phyloP scores from a whole-genome alignment of 2,888 invertebrate genomes.

The Timema podura region DNA sequence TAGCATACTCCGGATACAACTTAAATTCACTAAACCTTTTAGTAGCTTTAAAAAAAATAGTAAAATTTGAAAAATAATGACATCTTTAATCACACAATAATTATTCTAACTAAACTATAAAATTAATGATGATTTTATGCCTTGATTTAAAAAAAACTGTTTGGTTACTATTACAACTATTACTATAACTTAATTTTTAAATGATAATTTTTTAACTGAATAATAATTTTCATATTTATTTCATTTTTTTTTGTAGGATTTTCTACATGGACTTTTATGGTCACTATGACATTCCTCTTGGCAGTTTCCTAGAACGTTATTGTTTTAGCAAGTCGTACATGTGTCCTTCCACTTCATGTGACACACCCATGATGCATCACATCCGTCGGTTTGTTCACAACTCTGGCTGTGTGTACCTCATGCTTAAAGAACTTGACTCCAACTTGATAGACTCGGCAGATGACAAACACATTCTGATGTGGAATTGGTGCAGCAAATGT shows the following conservation, averaged over 20 bases:
- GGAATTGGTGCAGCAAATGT: slow-evolving; percentile 74
- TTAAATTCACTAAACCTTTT: too few relatives aligned
- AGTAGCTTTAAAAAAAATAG: too few relatives aligned
- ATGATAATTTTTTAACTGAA: too few relatives aligned
- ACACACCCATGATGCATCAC: slow-evolving; percentile 81
- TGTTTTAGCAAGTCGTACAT: slow-evolving; percentile 82
- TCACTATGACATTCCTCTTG: slow-evolving; percentile 89
- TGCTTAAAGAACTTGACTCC: slow-evolving; percentile 50
- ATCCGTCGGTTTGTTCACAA: slow-evolving; percentile 87
- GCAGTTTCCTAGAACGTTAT: slow-evolving; percentile 88
- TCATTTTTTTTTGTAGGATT: slow-evolving; percentile 52
- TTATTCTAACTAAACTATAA: too few relatives aligned
- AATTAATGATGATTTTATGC: too few relatives aligned
- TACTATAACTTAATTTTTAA: too few relatives aligned
- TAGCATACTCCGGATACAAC: too few relatives aligned
- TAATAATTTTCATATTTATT: not conserved
- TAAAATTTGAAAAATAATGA: too few relatives aligned
- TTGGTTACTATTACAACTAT: too few relatives aligned
- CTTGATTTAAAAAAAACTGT: too few relatives aligned
- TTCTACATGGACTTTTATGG: slow-evolving; percentile 95
- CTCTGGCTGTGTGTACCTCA: slow-evolving; percentile 80
- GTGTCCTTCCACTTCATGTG: slow-evolving; percentile 76
- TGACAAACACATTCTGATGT: slow-evolving; percentile 63
- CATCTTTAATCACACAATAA: too few relatives aligned
- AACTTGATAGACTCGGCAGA: slow-evolving; percentile 51